These are phyloP conservation scores for Rhingia campestris DNA, from an alignment of 2,888 invertebrate species.

Conservation along the genomic window DNA sequence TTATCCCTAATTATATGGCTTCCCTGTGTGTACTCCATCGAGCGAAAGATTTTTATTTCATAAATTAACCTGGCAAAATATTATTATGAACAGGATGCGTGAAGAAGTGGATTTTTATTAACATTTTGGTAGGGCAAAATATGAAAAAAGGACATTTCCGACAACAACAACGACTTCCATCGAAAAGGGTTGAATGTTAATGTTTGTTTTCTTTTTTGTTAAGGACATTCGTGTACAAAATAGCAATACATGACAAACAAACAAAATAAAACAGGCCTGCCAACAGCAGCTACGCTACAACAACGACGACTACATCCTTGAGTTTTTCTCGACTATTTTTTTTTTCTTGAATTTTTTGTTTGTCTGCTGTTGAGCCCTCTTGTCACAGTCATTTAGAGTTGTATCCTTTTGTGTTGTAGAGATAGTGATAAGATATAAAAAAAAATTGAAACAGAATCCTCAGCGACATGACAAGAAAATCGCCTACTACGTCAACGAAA, in stretches of 20 bases:
- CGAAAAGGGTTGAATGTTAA: constrained; percentile 46
- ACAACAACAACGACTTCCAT: constrained; percentile 26
- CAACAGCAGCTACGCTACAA: neutral
- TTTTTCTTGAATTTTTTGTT: constrained; percentile 8
- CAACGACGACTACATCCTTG: constrained; percentile 10
- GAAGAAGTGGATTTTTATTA: constrained; percentile 43
- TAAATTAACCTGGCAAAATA: constrained; percentile 64
- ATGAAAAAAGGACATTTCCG: neutral
- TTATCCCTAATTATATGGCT: constrained; percentile 60
- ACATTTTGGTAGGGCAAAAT: constrained; percentile 18
- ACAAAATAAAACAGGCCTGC: neutral
- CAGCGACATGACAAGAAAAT: constrained; percentile 42
- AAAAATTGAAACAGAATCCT: constrained; percentile 9
- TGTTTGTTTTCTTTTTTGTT: constrained; percentile 55
- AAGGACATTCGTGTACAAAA: constrained; percentile 30
- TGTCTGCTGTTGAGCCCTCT: constrained; percentile 7
- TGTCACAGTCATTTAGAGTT: constrained; percentile 54
- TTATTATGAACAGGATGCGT: constrained; percentile 15
- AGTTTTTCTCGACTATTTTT: neutral
- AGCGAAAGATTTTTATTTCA: constrained; percentile 28
- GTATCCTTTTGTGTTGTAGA: constrained; percentile 43
- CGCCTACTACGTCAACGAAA: constrained; percentile 50
- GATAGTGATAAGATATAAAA: constrained; percentile 34
- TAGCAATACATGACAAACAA: neutral
- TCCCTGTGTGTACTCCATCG: neutral